Evolutionary conservation across 2,113 vertebrate species (phyloP), one percentile per base, ranked within the genome.

Genomic region (Seriola quinqueradiata): DNA sequence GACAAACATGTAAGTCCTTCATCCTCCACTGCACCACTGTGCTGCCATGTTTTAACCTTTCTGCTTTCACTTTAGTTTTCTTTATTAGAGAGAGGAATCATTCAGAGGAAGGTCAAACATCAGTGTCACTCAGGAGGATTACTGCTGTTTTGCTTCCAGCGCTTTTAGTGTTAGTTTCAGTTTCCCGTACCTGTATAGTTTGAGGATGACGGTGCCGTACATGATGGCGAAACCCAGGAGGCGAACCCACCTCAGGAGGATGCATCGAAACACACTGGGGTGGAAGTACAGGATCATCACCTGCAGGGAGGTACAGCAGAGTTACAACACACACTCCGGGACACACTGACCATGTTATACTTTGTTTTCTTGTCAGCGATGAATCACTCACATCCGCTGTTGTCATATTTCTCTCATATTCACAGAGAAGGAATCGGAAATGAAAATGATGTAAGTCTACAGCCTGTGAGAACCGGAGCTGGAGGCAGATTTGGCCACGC

Each of bases 231-330:
- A 99, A 64, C 98, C 98, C 58, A 99, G 95, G 81, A 99, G 97
- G 82, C 98, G 98, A 87, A 97, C 96, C 98, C 98, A 99, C 95
- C 98, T 95, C 91, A 99, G 96, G 68, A 99, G 97, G 89, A 99
- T 90, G 85, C 98, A 99, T 78, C 97, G 96, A 88, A 99, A 97
- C 74, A 96, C 95, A 80, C 97, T 98, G 74, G 98, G 98, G 60
- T 97, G 95, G 92, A 99, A 99, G 93, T 98, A 99, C 81, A 99
- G 93, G 94, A 99, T 97, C 93, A 99, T 92, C 80, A 92, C 92
- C 93, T 94, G 77, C 16, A 57, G 54, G 75, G 58, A 8, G 38
- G 21, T 0, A 58, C 3, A 83, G 46, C 58, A 83, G 40, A 4
- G 61, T 75, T 25, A 77, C 38, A 21, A 36, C 55, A 25, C 4